phyloP scores from a whole-genome alignment of 2,888 invertebrate species.

The Amphipyra berbera region DNA sequence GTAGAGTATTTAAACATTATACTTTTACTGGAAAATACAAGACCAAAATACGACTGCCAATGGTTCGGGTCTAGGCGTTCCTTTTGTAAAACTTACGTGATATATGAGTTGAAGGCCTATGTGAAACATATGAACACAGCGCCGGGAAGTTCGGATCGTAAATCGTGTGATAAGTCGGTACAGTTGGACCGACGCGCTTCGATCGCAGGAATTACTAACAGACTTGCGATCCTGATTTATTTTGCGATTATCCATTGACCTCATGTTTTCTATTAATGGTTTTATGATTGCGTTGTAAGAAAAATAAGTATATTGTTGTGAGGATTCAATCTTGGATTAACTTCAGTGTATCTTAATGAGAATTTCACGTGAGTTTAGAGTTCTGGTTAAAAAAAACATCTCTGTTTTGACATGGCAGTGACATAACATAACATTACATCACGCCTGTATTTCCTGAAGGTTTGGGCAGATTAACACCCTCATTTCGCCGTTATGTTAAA shows the following conservation, averaged over 20 bases:
- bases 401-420: no score
- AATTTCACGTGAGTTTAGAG: no score
- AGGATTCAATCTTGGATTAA: neutral
- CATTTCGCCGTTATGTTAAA: no score
- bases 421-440: no score
- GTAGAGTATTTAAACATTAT: neutral
- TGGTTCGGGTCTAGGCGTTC: conserved; percentile 26
- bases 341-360: no score
- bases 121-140: conserved; percentile 64
- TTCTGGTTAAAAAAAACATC: no score
- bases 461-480: no score
- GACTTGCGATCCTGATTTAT: conserved; percentile 42
- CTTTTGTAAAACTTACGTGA: conserved; percentile 61
- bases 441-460: no score
- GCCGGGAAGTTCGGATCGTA: conserved; percentile 68
- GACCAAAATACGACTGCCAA: conserved; percentile 17
- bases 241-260: conserved; percentile 29
- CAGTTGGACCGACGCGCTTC: conserved; percentile 39
- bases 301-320: neutral
- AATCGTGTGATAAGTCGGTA: conserved; percentile 67
- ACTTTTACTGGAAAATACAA: conserved; percentile 14
- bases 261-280: conserved; percentile 2
- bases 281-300: neutral
- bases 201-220: conserved; percentile 34
- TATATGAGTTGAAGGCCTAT: conserved; percentile 60